Conservation (phyloP, 2,113 vertebrate species). For the Sula dactylatra region DNA sequence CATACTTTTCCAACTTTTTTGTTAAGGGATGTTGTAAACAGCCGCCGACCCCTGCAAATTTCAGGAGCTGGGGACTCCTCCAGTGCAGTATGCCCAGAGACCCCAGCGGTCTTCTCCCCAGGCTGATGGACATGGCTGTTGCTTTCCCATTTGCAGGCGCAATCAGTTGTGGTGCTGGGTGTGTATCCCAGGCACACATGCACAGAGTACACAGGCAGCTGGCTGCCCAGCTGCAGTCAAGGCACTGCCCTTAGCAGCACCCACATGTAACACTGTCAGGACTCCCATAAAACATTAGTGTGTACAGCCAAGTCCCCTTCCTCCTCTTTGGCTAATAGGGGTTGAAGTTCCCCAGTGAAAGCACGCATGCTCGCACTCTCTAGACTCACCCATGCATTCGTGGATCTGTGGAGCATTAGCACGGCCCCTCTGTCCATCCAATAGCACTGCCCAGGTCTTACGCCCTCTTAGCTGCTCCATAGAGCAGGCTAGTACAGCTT, state of each 20-base stretch:
- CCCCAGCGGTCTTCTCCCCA: too few species aligned
- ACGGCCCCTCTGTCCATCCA: too few species aligned
- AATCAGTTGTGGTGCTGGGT: background rate
- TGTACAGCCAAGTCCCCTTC: background rate
- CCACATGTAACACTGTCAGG: background rate
- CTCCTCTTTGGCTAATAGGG: background rate
- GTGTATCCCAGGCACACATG: rapidly evolving
- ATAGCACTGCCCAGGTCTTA: background rate
- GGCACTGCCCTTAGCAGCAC: background rate
- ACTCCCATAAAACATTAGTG: too few species aligned
- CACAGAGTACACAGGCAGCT: too few species aligned
- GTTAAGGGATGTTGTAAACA: background rate
- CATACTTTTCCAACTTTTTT: background rate
- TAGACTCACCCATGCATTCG: rapidly evolving
- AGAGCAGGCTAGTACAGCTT: background rate
- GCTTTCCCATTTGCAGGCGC: background rate
- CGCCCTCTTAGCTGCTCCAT: too few species aligned
- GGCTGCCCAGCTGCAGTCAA: background rate
- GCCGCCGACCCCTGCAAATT: background rate
- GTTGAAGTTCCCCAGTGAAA: background rate
- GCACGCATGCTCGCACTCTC: rapidly evolving
- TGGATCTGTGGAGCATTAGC: background rate
- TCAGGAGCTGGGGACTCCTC: background rate
- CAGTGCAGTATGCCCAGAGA: too few species aligned
- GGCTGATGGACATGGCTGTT: background rate